These are phyloP conservation scores for Anas platyrhynchos DNA, from an alignment of 2,113 vertebrate species.

Conservation along the genomic window DNA sequence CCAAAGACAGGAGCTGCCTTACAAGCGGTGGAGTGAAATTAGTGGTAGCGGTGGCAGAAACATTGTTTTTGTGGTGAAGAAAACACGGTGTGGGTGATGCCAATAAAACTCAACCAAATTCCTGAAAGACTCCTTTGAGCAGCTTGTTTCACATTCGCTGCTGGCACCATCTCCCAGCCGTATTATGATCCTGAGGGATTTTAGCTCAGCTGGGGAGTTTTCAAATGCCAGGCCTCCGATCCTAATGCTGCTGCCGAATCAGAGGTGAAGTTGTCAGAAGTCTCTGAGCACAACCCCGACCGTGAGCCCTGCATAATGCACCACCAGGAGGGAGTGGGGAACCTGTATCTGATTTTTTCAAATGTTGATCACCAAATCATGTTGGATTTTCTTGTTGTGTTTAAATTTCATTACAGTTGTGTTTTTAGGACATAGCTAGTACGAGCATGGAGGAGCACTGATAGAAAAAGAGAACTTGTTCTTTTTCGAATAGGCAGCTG, in stretches of 20 bases:
- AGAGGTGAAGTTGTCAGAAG: slow-evolving; percentile 1
- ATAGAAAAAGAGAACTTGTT: not conserved
- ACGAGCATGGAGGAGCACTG: not conserved
- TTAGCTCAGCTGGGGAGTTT: not conserved
- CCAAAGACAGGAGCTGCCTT: not conserved
- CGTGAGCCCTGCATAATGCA: not conserved
- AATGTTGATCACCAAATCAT: not conserved
- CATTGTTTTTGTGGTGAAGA: slow-evolving; percentile 10
- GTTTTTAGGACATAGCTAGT: not conserved
- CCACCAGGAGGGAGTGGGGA: not conserved
- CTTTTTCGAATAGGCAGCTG: not conserved
- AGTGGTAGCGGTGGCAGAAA: not conserved
- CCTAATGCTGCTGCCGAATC: not conserved
- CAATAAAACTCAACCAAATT: not conserved
- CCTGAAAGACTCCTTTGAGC: not conserved
- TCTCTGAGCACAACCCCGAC: not conserved
- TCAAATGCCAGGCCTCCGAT: not conserved
- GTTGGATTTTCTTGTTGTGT: not conserved
- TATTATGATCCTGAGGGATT: not conserved
- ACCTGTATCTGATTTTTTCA: not conserved
- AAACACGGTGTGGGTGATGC: not conserved
- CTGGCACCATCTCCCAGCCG: not conserved
- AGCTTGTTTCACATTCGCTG: not conserved
- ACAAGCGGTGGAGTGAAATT: not conserved
- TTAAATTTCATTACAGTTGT: not conserved